These are phyloP conservation scores for Aleiodes testaceus DNA, from an alignment of 2,888 invertebrate genomes.

Conservation along the genomic window DNA sequence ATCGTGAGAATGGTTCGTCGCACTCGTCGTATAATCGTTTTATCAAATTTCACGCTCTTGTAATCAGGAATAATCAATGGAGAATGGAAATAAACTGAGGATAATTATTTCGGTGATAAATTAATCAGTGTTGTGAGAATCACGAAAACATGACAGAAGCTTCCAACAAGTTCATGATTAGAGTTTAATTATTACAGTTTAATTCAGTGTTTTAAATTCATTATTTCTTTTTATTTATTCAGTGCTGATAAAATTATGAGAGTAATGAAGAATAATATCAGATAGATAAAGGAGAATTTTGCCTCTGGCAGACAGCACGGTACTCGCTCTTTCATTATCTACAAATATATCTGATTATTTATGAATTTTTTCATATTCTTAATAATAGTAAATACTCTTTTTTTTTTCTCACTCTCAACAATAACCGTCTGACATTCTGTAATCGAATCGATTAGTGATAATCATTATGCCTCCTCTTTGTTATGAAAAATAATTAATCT, in stretches of 20 bases:
- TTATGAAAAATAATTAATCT: neutral
- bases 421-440: neutral
- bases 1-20: slow-evolving; percentile 18
- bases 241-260: slow-evolving; percentile 29
- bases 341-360: slow-evolving; percentile 12
- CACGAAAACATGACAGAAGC: too few species aligned
- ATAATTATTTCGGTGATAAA: too few species aligned
- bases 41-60: too few species aligned
- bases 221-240: too few species aligned
- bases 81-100: too few species aligned
- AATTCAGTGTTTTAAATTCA: too few species aligned
- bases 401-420: neutral
- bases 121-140: too few species aligned
- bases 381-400: neutral
- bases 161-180: too few species aligned
- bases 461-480: neutral
- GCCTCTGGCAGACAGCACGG: slow-evolving; percentile 3
- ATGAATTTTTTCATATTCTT: neutral
- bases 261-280: neutral
- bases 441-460: neutral
- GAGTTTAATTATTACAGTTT: too few species aligned
- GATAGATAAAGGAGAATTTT: neutral
- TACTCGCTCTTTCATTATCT: neutral
- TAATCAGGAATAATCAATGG: too few species aligned
- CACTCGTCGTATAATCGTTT: neutral